Conservation (phyloP, 2,113 vertebrate species). For the Chamaea fasciata region DNA sequence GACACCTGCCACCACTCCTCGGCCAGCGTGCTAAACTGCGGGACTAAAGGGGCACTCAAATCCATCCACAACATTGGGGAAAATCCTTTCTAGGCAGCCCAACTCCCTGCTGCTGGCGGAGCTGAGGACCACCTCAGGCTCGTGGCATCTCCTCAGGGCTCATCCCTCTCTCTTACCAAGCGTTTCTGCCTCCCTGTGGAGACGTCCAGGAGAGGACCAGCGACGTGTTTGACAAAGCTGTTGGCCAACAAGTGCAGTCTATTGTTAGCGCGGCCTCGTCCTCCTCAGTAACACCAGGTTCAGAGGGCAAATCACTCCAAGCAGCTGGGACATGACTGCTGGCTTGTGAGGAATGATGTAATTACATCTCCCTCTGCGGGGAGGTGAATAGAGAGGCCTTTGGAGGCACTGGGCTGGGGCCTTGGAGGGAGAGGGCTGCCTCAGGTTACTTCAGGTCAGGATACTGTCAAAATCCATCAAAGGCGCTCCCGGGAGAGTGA, state of each 20-base stretch:
- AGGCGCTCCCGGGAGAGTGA: conserved; percentile 55
- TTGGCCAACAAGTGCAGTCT: conserved; percentile 55
- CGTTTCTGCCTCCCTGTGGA: not conserved
- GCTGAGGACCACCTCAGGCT: not conserved
- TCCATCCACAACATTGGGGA: not conserved
- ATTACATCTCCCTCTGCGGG: conserved; percentile 61
- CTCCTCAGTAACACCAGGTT: conserved; percentile 41
- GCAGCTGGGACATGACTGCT: conserved; percentile 64
- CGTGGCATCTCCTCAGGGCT: not conserved
- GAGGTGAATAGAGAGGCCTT: conserved; percentile 44
- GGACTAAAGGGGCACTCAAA: not conserved
- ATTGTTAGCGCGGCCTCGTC: conserved; percentile 11
- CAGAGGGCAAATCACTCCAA: conserved; percentile 62
- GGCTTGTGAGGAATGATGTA: conserved; percentile 55
- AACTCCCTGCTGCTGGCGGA: not conserved
- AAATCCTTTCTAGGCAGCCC: not conserved
- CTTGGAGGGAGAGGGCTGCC: conserved; percentile 29
- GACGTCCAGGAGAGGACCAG: not conserved
- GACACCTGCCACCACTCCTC: accelerated
- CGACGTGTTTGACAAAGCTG: not conserved
- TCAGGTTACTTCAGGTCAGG: conserved; percentile 73
- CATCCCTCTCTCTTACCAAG: not conserved
- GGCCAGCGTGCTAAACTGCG: not conserved
- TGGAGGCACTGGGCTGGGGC: not conserved
- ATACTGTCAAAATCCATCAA: conserved; percentile 64